Base-by-base conservation (phyloP, 2,797 vertebrate species). In the Labeo calbasu region DNA sequence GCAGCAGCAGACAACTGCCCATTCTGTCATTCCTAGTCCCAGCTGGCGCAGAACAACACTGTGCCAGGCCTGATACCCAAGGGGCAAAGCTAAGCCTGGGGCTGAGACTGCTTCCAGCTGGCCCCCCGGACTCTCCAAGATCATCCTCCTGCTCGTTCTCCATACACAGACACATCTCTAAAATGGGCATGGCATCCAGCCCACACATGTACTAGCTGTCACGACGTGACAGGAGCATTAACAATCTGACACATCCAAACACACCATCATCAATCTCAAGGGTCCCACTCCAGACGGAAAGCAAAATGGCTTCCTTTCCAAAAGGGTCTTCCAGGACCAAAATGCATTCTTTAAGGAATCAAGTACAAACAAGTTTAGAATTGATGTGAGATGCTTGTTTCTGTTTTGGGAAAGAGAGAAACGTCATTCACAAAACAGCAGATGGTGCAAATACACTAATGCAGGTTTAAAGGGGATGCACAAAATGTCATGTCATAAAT, bases 241-340 rank as follows among this genome's bases (percentile, higher is more conserved):
- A 82, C 86, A 87, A 68, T 46, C 43, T 87, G 84, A 85, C 70
- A 84, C 50, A 68, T 84, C 57, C 75, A 87, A 84, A 82, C 70
- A 46, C 81, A 72, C 72, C 78, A 61, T 82, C 70, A 71, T 88
- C 86, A 84, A 79, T 86, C 86, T 88, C 75, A 46, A 61, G 72
- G 40, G 32, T 61, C 65, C 12, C 21, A 65, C 59, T 51, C 40
- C 13, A 81, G 72, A 86, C 19, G 36, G 76, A 50, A 77, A 78
- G 23, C 70, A 84, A 72, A 83, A 51, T 5, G 57, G 81, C 23
- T 59, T 65, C 36, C 32, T 63, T 78, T 81, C 80, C 70, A 46
- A 43, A 59, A 25, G 28, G 51, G n/a, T 23, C 80, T 48, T 40
- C 12, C 25, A 71, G 81, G 86, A 85, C 25, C 40, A 36, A 65